Evolutionary conservation across 2,797 vertebrate species (phyloP).

Genomic region (Premnoplex brunnescens): DNA sequence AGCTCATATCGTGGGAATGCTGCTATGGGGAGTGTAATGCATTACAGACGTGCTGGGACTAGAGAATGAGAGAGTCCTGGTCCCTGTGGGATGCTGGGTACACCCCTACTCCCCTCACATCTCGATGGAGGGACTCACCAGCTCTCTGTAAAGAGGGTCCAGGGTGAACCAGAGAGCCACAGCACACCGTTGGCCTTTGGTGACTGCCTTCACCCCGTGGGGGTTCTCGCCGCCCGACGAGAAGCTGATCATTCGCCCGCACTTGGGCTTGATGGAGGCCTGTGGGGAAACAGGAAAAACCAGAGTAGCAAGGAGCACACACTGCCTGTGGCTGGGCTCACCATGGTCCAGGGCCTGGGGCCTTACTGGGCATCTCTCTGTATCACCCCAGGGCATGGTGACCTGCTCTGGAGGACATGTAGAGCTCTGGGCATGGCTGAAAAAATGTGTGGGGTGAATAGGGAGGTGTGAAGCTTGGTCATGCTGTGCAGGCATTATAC

Average conservation of each 20-base stretch:
- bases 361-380: neutral
- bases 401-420: neutral
- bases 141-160: constrained; percentile 91
- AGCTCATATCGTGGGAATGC: neutral
- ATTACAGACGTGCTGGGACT: neutral
- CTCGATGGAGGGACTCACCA: constrained; percentile 76
- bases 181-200: constrained; percentile 91
- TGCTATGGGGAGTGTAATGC: neutral
- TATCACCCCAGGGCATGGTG: fast-evolving
- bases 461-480: neutral
- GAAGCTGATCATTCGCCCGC: constrained; percentile 95
- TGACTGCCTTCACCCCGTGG: constrained; percentile 94
- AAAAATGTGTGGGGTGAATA: neutral
- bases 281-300: constrained; percentile 45
- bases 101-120: neutral
- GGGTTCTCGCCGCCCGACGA: constrained; percentile 96
- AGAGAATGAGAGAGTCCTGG: neutral
- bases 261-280: constrained; percentile 93
- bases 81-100: neutral
- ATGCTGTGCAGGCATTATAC: neutral
- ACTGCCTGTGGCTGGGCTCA: neutral
- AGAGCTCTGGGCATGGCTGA: neutral
- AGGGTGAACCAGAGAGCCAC: constrained; percentile 98
- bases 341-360: neutral
- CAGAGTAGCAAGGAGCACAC: neutral